A percentile compares a stretch with the other conserved stretches of the same genome.
Evolutionary conservation across 2,797 vertebrate genomes (phyloP).

Genomic region (Thripadectes ignobilis): DNA sequence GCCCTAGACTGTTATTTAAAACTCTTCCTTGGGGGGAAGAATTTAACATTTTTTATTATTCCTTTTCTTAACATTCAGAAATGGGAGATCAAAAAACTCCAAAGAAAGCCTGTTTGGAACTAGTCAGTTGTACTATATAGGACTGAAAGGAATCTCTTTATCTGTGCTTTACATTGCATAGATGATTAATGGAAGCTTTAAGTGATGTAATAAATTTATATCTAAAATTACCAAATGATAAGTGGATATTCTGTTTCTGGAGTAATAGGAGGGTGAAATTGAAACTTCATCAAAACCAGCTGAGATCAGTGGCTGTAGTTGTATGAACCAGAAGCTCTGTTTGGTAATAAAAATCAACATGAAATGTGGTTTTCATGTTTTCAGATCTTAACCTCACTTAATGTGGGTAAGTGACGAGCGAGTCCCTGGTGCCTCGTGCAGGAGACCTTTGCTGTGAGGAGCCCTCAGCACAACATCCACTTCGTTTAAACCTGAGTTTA

Average conservation of each 20-base stretch:
- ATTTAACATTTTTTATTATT: neutral
- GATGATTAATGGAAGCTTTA: neutral
- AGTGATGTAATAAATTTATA: neutral
- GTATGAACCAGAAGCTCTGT: neutral
- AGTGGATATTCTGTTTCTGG: neutral
- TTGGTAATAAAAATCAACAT: neutral
- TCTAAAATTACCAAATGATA: neutral
- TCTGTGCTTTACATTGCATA: neutral
- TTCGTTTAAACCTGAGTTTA: neutral
- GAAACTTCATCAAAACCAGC: neutral
- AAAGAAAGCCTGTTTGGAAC: neutral
- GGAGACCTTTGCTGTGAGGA: neutral
- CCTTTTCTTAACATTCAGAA: neutral
- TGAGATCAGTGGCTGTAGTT: neutral
- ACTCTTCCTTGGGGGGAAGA: neutral
- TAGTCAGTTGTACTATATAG: neutral
- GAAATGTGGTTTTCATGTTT: neutral
- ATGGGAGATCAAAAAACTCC: neutral
- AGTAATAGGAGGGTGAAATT: neutral
- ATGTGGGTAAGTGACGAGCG: accelerated
- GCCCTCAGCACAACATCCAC: neutral
- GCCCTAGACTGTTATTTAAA: neutral
- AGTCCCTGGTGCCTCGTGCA: neutral
- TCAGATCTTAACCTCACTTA: neutral
- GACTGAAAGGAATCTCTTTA: neutral